These are phyloP conservation scores for Corapipo altera DNA, from an alignment of 2,113 vertebrate species.

Conservation along the genomic window DNA sequence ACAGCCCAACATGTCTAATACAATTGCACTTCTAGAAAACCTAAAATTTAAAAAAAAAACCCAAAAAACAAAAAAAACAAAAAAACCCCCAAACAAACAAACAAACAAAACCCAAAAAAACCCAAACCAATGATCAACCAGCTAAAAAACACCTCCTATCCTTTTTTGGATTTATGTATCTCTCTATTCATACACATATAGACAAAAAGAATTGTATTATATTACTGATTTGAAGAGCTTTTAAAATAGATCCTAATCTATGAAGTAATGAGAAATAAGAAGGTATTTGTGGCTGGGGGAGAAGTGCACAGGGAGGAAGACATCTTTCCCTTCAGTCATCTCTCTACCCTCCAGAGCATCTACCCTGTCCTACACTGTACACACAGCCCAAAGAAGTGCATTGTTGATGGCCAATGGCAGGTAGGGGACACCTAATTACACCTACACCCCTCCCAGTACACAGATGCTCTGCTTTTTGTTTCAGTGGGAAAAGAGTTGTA, in stretches of 20 bases:
- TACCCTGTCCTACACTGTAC: background rate
- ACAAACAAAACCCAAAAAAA: background rate
- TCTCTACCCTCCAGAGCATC: background rate
- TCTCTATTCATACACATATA: background rate
- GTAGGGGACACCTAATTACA: background rate
- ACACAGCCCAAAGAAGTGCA: background rate
- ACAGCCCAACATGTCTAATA: background rate
- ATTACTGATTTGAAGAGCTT: background rate
- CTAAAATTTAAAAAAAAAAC: background rate
- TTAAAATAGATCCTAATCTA: background rate
- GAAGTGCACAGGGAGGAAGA: background rate
- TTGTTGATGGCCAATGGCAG: background rate
- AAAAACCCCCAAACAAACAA: background rate
- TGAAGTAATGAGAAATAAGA: background rate
- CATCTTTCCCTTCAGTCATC: background rate
- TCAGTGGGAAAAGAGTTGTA: background rate
- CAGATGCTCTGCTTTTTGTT: background rate
- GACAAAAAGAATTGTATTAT: background rate
- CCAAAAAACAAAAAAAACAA: too few relatives aligned
- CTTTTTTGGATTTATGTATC: rapidly evolving
- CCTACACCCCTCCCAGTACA: background rate
- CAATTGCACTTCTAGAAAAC: background rate
- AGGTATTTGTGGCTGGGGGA: background rate
- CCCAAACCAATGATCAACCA: background rate
- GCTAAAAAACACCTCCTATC: background rate